Evolutionary conservation across 1,140 invertebrate genomes (phyloP), one percentile per base, ranked within the genome.

Genomic region (Drosophila novamexicana): DNA sequence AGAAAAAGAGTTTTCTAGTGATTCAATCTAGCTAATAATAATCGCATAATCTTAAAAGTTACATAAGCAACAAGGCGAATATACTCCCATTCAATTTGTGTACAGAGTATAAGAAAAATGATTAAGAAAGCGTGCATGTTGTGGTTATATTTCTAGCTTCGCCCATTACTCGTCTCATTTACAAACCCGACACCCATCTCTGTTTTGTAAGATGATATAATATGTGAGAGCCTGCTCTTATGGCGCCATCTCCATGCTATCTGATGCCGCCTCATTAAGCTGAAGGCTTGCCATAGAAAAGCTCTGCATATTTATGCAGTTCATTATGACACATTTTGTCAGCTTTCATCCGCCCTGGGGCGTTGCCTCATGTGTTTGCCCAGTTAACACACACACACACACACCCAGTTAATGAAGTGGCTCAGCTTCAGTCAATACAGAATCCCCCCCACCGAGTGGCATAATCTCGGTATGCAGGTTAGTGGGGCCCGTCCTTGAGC

Each of bases 311-410:
- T 88, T 88, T 74, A 88, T 77, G 65, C 84, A 89, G 76, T 80
- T 88, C 79, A 88, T 88, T 89, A 88, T 74, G 80, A 83, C 84
- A 89, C 79, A 83, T 88, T 88, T 78, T 45, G 71, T 84, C 64
- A 69, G 45, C 63, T 59, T 50, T 66, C 79, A 83, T 64, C 74
- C 59, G 47, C 10, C 7, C 22, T 8, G 40, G 12, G n/a, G 40
- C 7, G 42, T 5, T 29, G 14, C 7, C 49, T 32, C 49, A 12
- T 68, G 44, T 67, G 69, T 77, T 69, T 81, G 79, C 79, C 67
- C 59, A 74, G 68, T 74, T 82, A 77, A 81, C 10, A 34, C 61
- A 32, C 44, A 29, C 45, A 52, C 18, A 39, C 16, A 14, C 22
- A 57, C 18, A 14, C 52, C 34, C 52, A 54, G 32, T 54, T 54